These are phyloP conservation scores for Mormyrus lacerda DNA, from an alignment of 2,113 vertebrate species.

Conservation along the genomic window DNA sequence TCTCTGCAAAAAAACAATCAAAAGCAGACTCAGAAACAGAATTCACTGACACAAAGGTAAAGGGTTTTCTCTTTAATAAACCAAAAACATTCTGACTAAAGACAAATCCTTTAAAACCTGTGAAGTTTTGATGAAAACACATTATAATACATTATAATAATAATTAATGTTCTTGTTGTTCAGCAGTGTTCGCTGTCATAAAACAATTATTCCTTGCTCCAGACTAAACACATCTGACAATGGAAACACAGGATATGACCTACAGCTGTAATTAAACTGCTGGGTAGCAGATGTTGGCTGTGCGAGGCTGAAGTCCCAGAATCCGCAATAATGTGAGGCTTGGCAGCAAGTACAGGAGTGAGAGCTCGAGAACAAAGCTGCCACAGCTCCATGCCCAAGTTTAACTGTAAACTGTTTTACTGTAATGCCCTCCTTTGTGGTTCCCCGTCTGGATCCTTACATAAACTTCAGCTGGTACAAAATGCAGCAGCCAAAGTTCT, in stretches of 20 bases:
- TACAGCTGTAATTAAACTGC: not conserved
- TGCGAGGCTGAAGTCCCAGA: not conserved
- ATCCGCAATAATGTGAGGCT: not conserved
- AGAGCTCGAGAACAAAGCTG: not conserved
- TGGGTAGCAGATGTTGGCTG: not conserved
- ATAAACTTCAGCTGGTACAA: no score
- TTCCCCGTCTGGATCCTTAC: no score
- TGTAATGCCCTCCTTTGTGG: no score
- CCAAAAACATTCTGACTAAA: not conserved
- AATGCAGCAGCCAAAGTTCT: no score
- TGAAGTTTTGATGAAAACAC: not conserved
- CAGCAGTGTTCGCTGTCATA: not conserved
- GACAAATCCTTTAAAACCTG: not conserved
- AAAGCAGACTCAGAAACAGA: not conserved
- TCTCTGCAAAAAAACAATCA: not conserved
- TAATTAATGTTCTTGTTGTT: not conserved
- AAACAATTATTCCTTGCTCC: not conserved
- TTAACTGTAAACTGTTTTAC: no score
- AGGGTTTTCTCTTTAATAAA: not conserved
- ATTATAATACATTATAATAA: not conserved
- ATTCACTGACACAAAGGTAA: not conserved
- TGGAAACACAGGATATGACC: not conserved
- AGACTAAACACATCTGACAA: not conserved
- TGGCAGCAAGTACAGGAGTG: not conserved
- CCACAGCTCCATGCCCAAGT: not conserved